A percentile compares a stretch with the other conserved stretches of the same genome.
Conservation (phyloP, 2,113 vertebrate genomes). For the Periophthalmodon schlosseri region DNA sequence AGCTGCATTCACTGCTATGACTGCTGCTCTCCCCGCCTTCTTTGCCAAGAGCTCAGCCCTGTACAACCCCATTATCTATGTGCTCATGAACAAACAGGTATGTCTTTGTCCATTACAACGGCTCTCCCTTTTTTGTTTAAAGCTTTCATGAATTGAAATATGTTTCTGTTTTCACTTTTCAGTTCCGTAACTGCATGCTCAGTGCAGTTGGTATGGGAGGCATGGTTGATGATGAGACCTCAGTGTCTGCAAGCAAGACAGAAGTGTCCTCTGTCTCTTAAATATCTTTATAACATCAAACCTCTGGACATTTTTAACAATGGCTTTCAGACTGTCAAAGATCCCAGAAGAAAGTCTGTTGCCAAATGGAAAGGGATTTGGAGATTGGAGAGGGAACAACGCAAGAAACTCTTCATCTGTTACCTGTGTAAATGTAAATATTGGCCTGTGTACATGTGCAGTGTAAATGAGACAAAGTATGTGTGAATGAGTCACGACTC, state of each 20-base stretch:
- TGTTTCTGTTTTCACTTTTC: slow-evolving; percentile 36
- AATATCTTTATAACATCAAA: background rate
- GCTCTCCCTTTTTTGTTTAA: background rate
- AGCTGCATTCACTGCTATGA: slow-evolving; percentile 69
- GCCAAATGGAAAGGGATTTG: slow-evolving; percentile 42
- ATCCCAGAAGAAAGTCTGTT: slow-evolving; percentile 31
- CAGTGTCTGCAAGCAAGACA: slow-evolving; percentile 82
- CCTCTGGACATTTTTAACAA: slow-evolving; percentile 10
- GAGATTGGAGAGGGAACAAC: slow-evolving; percentile 25
- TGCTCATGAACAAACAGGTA: slow-evolving; percentile 83
- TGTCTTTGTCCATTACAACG: background rate
- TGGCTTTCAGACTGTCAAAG: slow-evolving; percentile 24
- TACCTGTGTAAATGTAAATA: slow-evolving; percentile 22
- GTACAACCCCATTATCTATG: slow-evolving; percentile 76
- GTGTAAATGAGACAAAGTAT: slow-evolving; percentile 1
- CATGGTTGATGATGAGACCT: slow-evolving; percentile 80
- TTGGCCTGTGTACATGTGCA: slow-evolving; percentile 19
- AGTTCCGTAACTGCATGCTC: slow-evolving; percentile 88
- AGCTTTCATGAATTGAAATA: background rate
- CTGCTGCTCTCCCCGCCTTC: slow-evolving; percentile 79
- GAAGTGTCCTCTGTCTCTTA: slow-evolving; percentile 81
- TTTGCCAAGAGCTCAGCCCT: slow-evolving; percentile 85
- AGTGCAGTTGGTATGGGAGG: slow-evolving; percentile 80
- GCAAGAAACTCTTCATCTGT: slow-evolving; percentile 26
- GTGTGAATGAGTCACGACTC: slow-evolving; percentile 6